Conservation (phyloP, 2,797 vertebrate genomes). For the Intellagama lesueurii region DNA sequence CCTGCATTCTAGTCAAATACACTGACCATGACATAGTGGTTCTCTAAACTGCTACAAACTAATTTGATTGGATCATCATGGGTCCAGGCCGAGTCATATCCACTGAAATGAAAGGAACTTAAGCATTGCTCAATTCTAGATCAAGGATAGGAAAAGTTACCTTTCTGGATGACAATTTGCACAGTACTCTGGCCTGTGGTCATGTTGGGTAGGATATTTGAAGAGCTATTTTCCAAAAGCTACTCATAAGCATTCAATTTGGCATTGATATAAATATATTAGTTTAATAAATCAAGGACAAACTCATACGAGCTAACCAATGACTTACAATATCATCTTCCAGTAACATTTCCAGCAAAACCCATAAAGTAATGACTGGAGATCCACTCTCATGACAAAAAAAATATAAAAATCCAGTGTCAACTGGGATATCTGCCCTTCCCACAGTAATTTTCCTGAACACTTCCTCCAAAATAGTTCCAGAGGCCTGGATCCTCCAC, state of each 20-base stretch:
- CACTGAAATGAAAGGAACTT: not conserved
- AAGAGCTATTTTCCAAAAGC: no score
- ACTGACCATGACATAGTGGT: not conserved
- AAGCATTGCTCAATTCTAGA: not conserved
- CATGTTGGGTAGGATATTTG: no score
- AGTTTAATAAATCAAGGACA: not conserved
- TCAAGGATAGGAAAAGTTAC: no score
- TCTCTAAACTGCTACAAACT: not conserved
- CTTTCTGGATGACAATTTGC: no score
- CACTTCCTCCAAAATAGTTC: no score
- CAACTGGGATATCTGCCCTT: no score
- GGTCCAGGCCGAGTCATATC: no score
- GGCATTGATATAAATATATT: not conserved
- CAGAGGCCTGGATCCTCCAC: no score
- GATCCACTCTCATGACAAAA: not conserved
- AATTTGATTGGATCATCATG: no score
- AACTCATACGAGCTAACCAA: not conserved
- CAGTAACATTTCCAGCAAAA: not conserved
- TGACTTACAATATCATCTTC: not conserved
- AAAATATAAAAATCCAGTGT: not conserved
- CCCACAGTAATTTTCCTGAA: no score
- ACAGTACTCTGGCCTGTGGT: no score
- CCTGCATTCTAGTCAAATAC: not conserved
- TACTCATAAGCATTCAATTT: not conserved
- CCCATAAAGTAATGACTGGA: conserved; percentile 8